Evolutionary conservation across 2,888 invertebrate genomes (phyloP).

Genomic region (Sarcophaga subvicina): DNA sequence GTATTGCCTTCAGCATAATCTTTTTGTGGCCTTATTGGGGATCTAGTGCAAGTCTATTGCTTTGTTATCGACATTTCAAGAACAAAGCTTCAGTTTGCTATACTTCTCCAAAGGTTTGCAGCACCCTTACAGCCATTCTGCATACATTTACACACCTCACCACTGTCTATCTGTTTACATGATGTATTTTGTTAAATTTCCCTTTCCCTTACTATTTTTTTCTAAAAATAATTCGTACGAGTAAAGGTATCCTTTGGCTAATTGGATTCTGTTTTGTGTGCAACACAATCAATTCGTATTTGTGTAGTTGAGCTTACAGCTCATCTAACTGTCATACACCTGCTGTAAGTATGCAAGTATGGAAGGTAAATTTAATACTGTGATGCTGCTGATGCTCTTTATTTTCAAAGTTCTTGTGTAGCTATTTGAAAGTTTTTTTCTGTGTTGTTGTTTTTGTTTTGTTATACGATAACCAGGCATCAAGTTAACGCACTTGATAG

Average conservation of each 20-base stretch:
- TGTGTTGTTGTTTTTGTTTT: slow-evolving; percentile 9
- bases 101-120: not conserved
- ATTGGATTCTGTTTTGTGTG: slow-evolving; percentile 60
- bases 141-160: not conserved
- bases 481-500: slow-evolving; percentile 36
- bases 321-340: no score
- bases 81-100: not conserved
- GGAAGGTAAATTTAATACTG: no score
- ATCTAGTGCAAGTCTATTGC: no score
- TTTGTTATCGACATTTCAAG: no score
- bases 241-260: slow-evolving; percentile 55
- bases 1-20: no score
- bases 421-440: slow-evolving; percentile 24
- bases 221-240: not conserved
- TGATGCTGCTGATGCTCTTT: not conserved
- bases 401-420: not conserved
- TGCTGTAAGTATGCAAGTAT: no score
- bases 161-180: not conserved
- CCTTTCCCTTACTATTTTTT: not conserved
- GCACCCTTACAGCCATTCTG: no score
- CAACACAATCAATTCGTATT: slow-evolving; percentile 19
- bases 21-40: no score
- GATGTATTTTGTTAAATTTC: not conserved
- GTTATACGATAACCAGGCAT: slow-evolving; percentile 49
- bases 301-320: no score